Base-by-base conservation (phyloP, 2,113 vertebrate species). In the Festucalex cinctus region DNA sequence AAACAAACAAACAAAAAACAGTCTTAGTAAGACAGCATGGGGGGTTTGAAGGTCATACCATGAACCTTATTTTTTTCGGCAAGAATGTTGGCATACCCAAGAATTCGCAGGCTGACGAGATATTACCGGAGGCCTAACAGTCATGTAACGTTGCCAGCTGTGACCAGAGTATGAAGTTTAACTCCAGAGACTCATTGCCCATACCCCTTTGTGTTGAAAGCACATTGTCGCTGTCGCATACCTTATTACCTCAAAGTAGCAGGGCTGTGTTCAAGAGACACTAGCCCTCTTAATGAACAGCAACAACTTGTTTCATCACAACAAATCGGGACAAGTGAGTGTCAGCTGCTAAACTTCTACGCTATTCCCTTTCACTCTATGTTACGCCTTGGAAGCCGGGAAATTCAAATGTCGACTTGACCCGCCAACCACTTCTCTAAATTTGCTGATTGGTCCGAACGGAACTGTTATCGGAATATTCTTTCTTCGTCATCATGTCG, bases 1-100 rank as follows among this genome's bases (percentile, higher is more conserved):
- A 19, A 83, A 82, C 19, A 77, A 70, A 78, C 69, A 46, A 36
- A 84, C 17, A 83, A 81, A n/a, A 77, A 69, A 51, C 17, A 63
- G 44, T 35, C 0, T 84, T 68, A 78, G 60, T 49, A 49, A 61
- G 36, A 63, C 8, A 17, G 12, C 20, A 9, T 49, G 9, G 8
- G 12, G 39, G 6, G 39, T 49, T 49, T 49, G 20, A 49, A 46
- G 16, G 16, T 17, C 16, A 46, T 46, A 46, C 44, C 16, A 17
- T 46, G 44, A 49, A 49, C 19, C 48, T 0, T n/a, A 8, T 26
- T 3, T 24, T 53, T 51, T n/a, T 51, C 9, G 48, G 7, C 17
- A 19, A 46, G 48, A n/a, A 49, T 49, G 48, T n/a, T 9, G 46
- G n/a, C n/a, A n/a, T n/a, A 49, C 19, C 48, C 20, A 20, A 9